Evolutionary conservation across 2,888 invertebrate genomes (phyloP).

Genomic region (Rhagonycha lutea): DNA sequence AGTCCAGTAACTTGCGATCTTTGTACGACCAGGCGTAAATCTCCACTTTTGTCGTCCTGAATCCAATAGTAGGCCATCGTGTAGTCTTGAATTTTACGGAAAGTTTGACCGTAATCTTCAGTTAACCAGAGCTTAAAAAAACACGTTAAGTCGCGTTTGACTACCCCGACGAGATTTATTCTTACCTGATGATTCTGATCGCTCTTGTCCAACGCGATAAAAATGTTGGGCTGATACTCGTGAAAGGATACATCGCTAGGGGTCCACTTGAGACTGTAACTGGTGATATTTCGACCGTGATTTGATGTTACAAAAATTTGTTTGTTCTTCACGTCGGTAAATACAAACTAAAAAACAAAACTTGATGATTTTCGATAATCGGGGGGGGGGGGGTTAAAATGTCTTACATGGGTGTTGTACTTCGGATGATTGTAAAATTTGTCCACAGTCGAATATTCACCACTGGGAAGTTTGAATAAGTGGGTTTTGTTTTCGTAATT

Average conservation of each 20-base stretch:
- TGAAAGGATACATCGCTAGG: conserved; percentile 81
- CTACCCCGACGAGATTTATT: background rate
- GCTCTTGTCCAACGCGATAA: conserved; percentile 77
- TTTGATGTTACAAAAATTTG: conserved; percentile 77
- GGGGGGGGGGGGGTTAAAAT: background rate
- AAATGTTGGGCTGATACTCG: conserved; percentile 69
- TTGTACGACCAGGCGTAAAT: conserved; percentile 67
- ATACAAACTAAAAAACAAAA: conserved; percentile 73
- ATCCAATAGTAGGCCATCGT: conserved; percentile 83
- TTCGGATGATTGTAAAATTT: conserved; percentile 86
- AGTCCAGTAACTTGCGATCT: conserved; percentile 66
- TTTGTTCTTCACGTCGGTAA: conserved; percentile 79
- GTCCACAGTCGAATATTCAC: conserved; percentile 70
- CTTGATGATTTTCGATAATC: background rate
- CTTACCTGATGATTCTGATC: conserved; percentile 54
- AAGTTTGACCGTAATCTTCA: conserved; percentile 73
- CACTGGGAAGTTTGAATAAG: conserved; percentile 63
- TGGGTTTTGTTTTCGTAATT: conserved; percentile 77
- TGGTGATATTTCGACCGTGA: conserved; percentile 70
- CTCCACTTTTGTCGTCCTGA: conserved; percentile 50
- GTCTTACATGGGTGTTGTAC: conserved; percentile 77
- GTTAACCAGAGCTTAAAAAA: conserved; percentile 74
- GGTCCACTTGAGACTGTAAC: conserved; percentile 69
- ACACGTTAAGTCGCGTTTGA: conserved; percentile 6
- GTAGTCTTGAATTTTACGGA: conserved; percentile 69